Conservation (phyloP, 2,797 vertebrate species). For the Podarcis lilfordi region DNA sequence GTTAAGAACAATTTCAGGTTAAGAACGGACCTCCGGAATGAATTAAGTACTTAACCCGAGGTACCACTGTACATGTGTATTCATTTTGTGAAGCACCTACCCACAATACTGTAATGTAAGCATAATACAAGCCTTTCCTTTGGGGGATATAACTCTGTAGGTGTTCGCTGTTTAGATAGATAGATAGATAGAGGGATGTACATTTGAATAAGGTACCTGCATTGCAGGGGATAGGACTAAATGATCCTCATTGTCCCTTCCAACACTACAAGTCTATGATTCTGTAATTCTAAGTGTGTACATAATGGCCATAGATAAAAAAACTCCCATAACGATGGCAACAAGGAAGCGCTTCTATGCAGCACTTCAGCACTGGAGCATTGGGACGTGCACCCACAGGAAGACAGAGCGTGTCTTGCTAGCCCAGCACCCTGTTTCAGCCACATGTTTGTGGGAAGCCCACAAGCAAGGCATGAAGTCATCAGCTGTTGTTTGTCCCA, state of each 20-base stretch:
- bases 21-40: no score
- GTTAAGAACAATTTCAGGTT: no score
- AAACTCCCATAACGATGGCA: background rate
- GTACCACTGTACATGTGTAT: no score
- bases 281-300: background rate
- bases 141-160: background rate
- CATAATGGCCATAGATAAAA: background rate
- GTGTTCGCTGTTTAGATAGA: background rate
- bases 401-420: background rate
- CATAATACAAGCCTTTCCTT: background rate
- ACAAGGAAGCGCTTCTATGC: background rate
- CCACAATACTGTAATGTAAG: background rate
- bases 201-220: background rate
- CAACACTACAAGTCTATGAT: no score
- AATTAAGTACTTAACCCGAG: no score
- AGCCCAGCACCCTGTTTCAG: background rate
- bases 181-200: background rate
- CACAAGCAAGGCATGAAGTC: background rate
- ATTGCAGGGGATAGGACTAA: no score
- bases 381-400: no score
- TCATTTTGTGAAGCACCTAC: background rate
- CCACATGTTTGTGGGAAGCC: background rate
- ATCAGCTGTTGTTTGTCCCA: background rate
- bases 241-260: no score
- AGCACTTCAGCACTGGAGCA: background rate